These are phyloP conservation scores for Drosophila meridiana DNA, from an alignment of 2,888 invertebrate species.

Conservation along the genomic window DNA sequence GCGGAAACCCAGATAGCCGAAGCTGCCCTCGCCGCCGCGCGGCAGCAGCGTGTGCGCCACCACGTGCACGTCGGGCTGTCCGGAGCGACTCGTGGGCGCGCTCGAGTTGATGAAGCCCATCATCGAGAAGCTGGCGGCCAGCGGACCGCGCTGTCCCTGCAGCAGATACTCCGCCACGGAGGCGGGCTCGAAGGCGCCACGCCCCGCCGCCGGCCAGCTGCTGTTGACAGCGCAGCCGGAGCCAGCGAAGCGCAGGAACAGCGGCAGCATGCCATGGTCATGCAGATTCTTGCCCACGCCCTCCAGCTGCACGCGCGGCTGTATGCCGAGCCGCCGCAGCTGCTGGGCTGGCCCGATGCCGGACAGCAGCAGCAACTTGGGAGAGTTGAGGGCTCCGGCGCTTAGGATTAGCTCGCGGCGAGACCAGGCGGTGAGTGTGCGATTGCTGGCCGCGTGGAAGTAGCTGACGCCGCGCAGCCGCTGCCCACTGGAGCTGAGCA, in stretches of 20 bases:
- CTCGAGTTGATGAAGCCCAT: slow-evolving; percentile 86
- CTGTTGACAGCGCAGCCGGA: slow-evolving; percentile 20
- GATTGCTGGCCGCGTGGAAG: slow-evolving; percentile 11
- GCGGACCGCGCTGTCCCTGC: slow-evolving; percentile 63
- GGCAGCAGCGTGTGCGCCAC: slow-evolving; percentile 85
- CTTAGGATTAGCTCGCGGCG: slow-evolving; percentile 44
- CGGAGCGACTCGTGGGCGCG: slow-evolving; percentile 50
- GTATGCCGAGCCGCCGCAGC: slow-evolving; percentile 33
- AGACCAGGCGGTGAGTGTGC: slow-evolving; percentile 42
- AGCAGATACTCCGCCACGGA: slow-evolving; percentile 70
- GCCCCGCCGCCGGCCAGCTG: neutral
- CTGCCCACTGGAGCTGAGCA: slow-evolving; percentile 16
- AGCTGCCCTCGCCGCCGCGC: slow-evolving; percentile 53
- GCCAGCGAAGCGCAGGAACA: slow-evolving; percentile 71
- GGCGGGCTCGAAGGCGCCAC: slow-evolving; percentile 49
- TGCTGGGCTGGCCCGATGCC: slow-evolving; percentile 51
- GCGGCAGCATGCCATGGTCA: slow-evolving; percentile 91
- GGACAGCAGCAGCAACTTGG: slow-evolving; percentile 85
- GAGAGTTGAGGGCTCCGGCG: slow-evolving; percentile 56
- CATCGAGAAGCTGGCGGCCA: slow-evolving; percentile 85
- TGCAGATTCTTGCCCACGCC: slow-evolving; percentile 91
- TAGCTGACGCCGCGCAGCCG: slow-evolving; percentile 59
- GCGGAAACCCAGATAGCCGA: slow-evolving; percentile 62
- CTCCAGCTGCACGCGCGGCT: slow-evolving; percentile 55
- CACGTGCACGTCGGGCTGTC: slow-evolving; percentile 86